A percentile compares a stretch with the other conserved stretches of the same genome.
phyloP scores from a whole-genome alignment of 2,797 vertebrate species.

The Artibeus jamaicensis region DNA sequence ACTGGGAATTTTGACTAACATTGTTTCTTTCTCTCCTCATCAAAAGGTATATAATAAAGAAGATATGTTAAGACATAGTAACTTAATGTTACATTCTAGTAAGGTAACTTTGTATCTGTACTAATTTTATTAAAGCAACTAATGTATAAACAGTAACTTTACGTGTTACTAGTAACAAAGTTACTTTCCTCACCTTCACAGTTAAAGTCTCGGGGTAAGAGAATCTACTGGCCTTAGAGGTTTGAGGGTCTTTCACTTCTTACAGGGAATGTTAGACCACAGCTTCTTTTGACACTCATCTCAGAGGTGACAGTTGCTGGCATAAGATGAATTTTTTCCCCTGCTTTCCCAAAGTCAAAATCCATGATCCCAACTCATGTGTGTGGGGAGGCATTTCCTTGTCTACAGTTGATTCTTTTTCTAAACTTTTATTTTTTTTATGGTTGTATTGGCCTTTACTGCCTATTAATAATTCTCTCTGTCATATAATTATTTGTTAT shows the following conservation, averaged over 20 bases:
- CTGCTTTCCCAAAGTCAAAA: not conserved
- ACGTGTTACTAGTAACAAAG: not conserved
- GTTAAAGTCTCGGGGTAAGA: not conserved
- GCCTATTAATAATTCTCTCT: not conserved
- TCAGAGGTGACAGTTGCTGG: not conserved
- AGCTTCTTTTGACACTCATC: not conserved
- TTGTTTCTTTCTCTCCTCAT: not conserved
- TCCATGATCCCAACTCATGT: not conserved
- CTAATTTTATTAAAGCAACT: constrained; percentile 14
- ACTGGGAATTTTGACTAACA: not conserved
- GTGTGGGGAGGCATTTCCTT: not conserved
- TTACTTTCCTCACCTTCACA: not conserved
- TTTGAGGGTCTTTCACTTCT: not conserved
- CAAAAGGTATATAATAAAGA: not conserved
- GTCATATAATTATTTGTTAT: not conserved
- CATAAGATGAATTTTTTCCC: not conserved
- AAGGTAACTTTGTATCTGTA: not conserved
- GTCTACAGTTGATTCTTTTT: not conserved
- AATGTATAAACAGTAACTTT: not conserved
- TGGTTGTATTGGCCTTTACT: not conserved
- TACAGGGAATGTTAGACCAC: not conserved
- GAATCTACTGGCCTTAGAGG: not conserved
- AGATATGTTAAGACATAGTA: not conserved
- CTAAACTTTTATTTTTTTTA: not conserved
- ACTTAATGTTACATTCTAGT: not conserved